These are phyloP conservation scores for Geotrypetes seraphini DNA, from an alignment of 2,797 vertebrate genomes.

Conservation along the genomic window DNA sequence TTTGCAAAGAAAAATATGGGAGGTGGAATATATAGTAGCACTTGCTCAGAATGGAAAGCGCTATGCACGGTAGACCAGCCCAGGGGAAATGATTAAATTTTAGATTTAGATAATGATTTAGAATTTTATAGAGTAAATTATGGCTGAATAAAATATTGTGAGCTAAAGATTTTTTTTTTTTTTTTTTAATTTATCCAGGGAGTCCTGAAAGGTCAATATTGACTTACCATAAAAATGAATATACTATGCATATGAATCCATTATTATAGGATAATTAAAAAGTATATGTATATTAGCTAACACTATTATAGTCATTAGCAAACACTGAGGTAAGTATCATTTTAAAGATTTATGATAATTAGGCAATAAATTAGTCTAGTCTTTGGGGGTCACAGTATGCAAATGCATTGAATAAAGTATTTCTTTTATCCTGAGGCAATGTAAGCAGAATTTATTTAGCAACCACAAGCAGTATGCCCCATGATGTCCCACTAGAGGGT, in stretches of 20 bases:
- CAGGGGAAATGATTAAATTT: too few species aligned
- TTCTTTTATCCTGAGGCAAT: slow-evolving; percentile 29
- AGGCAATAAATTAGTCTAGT: too few species aligned
- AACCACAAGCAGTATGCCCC: slow-evolving; percentile 17
- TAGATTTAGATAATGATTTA: too few species aligned
- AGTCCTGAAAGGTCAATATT: not conserved
- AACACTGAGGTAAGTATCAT: slow-evolving; percentile 30
- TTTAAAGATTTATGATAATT: slow-evolving; percentile 29
- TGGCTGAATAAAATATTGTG: too few species aligned
- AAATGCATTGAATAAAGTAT: slow-evolving; percentile 22
- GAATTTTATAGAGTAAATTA: too few species aligned
- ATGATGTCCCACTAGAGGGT: too few species aligned
- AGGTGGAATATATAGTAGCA: too few species aligned
- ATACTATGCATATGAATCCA: slow-evolving; percentile 3
- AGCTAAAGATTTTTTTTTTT: too few species aligned
- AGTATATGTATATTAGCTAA: slow-evolving; percentile 21
- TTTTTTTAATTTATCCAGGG: too few species aligned
- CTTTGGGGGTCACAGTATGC: slow-evolving; percentile 18
- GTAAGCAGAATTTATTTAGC: slow-evolving; percentile 24
- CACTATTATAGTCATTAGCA: slow-evolving; percentile 29
- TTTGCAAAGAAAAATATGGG: too few species aligned
- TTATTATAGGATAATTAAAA: slow-evolving; percentile 25
- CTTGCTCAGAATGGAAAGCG: too few species aligned
- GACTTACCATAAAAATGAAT: not conserved
- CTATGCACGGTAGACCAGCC: too few species aligned